Evolutionary conservation across 1,140 invertebrate genomes (phyloP).

Genomic region (Ridgeia piscesae): DNA sequence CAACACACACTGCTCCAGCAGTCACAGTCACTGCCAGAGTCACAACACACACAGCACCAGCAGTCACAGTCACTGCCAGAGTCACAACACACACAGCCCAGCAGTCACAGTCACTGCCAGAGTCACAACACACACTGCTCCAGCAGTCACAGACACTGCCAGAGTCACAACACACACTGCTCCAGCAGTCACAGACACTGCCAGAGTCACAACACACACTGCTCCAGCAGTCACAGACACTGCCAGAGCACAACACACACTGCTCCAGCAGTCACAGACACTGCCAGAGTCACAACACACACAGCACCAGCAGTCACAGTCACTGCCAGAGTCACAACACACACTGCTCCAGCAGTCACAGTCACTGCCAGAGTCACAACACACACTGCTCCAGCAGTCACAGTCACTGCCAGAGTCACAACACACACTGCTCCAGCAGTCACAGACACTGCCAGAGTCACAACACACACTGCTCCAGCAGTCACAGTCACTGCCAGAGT

Average conservation of each 20-base stretch:
- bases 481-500: neutral
- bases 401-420: neutral
- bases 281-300: neutral
- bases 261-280: neutral
- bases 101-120: neutral
- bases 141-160: neutral
- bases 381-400: neutral
- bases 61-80: too few species aligned
- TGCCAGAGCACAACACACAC: neutral
- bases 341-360: neutral
- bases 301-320: neutral
- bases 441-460: too few species aligned
- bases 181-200: too few species aligned
- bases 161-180: neutral
- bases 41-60: neutral
- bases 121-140: neutral
- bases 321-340: too few species aligned
- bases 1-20: neutral
- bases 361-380: neutral
- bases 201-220: too few species aligned
- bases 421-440: neutral
- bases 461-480: neutral
- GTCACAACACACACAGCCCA: too few species aligned
- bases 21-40: neutral
- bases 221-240: too few species aligned